phyloP scores from a whole-genome alignment of 2,113 vertebrate genomes.

The Nothocercus julius region DNA sequence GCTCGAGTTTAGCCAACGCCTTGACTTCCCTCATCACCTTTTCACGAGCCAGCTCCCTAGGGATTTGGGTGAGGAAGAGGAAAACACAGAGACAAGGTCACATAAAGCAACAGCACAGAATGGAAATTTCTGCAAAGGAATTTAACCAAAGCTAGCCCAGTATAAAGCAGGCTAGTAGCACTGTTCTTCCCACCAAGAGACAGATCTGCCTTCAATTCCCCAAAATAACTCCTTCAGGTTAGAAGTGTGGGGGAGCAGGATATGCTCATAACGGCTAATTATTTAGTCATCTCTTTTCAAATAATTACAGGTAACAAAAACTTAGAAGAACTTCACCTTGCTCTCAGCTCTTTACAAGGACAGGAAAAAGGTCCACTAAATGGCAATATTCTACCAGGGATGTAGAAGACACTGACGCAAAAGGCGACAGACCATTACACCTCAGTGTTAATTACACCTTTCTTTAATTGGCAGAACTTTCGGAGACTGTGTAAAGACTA shows the following conservation, averaged over 20 bases:
- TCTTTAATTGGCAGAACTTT: not conserved
- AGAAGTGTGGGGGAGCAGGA: not conserved
- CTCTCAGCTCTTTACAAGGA: not conserved
- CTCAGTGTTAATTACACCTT: not conserved
- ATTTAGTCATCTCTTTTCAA: not conserved
- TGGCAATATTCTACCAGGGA: conserved; percentile 17
- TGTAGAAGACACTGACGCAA: conserved; percentile 55
- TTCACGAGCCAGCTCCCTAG: conserved; percentile 91
- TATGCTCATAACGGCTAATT: not conserved
- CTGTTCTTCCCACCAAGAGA: not conserved
- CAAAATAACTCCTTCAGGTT: not conserved
- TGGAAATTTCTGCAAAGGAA: not conserved
- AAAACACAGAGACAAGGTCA: not conserved
- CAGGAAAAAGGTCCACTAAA: not conserved
- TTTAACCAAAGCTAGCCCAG: not conserved
- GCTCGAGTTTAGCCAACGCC: conserved; percentile 95
- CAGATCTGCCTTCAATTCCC: not conserved
- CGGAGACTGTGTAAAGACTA: not conserved
- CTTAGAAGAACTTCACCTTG: not conserved
- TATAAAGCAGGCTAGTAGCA: not conserved
- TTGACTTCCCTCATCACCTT: conserved; percentile 99
- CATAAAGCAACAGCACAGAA: not conserved
- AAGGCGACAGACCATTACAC: not conserved
- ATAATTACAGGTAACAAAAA: not conserved
- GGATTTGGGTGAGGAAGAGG: not conserved